Conservation (phyloP, 2,888 invertebrate genomes). For the Morinoia aosen region DNA sequence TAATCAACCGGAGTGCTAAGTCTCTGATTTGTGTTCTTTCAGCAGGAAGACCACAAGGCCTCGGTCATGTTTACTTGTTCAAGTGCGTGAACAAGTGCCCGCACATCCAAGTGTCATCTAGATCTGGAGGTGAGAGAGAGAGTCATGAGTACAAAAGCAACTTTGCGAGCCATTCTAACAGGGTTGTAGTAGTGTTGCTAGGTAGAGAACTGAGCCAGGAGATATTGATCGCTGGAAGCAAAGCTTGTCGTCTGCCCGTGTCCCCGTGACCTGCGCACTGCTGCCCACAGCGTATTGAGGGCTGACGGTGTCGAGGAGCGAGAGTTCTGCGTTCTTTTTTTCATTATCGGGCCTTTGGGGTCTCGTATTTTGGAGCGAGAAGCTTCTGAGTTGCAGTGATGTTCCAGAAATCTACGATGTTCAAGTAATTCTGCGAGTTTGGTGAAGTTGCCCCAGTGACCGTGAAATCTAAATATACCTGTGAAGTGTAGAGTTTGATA, state of each 20-base stretch:
- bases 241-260: not conserved
- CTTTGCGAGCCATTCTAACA: not conserved
- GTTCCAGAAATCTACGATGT: not conserved
- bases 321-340: not conserved
- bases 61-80: not conserved
- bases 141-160: not conserved
- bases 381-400: not conserved
- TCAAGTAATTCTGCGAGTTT: not conserved
- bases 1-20: not conserved
- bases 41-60: not conserved
- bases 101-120: not conserved
- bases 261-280: not conserved
- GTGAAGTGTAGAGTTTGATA: not conserved
- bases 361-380: not conserved
- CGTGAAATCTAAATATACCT: not conserved
- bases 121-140: not conserved
- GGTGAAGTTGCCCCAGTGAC: not conserved
- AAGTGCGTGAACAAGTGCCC: not conserved
- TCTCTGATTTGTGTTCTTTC: not conserved
- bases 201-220: not conserved
- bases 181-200: not conserved
- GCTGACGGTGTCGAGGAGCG: not conserved
- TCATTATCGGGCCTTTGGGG: not conserved
- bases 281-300: not conserved
- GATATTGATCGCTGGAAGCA: slow-evolving; percentile 6